These are phyloP conservation scores for Ricordea florida DNA, from an alignment of 92 coral and sea anemone genomes.

Conservation along the genomic window DNA sequence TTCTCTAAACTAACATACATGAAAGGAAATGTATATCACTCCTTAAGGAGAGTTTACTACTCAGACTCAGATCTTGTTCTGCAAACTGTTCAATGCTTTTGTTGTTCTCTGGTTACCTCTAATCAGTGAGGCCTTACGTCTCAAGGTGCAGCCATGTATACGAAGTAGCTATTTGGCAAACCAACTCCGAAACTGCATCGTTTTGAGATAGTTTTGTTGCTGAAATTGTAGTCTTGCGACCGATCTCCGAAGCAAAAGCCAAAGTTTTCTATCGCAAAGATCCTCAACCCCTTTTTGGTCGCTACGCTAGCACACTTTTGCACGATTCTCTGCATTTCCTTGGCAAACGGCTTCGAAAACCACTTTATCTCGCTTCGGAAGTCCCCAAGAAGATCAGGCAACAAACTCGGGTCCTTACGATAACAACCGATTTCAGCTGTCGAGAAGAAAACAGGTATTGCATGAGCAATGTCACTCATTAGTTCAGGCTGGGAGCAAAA, in stretches of 20 bases:
- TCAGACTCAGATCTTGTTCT: too few relatives aligned
- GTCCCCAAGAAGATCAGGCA: background rate
- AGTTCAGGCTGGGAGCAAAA: too few relatives aligned
- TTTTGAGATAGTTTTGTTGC: background rate
- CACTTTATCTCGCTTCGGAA: conserved; percentile 8
- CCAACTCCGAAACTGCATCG: conserved; percentile 16
- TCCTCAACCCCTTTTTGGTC: background rate
- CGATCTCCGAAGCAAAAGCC: conserved; percentile 11
- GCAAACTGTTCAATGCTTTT: too few relatives aligned
- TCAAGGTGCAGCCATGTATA: conserved; percentile 1
- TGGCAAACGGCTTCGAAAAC: background rate
- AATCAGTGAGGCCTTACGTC: too few relatives aligned
- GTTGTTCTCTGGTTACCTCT: too few relatives aligned
- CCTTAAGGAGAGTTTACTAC: too few relatives aligned
- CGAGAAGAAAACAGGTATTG: too few relatives aligned
- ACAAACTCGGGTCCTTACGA: background rate
- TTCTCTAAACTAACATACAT: too few relatives aligned
- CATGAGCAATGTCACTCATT: too few relatives aligned
- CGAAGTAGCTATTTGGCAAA: background rate
- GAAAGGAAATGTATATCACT: too few relatives aligned
- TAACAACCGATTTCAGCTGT: conserved; percentile 15
- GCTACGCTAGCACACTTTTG: conserved; percentile 10
- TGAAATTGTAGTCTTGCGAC: background rate
- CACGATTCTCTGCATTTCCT: background rate
- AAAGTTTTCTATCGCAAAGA: conserved; percentile 13